phyloP scores from a whole-genome alignment of 2,113 vertebrate species.

The Xenopus tropicalis region UCB_Xtro_10.0 CM004443.2:164774001-164774500 shows the following conservation, averaged over 20 bases:
- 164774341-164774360: slow-evolving; percentile 37
- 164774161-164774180: slow-evolving; percentile 74
- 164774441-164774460: too few species aligned
- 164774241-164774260: slow-evolving; percentile 66
- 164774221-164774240: slow-evolving; percentile 69
- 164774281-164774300: slow-evolving; percentile 74
- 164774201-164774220: slow-evolving; percentile 71
- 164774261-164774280: slow-evolving; percentile 73
- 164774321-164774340: slow-evolving; percentile 62
- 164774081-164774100: slow-evolving; percentile 76
- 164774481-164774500: too few species aligned
- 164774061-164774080: slow-evolving; percentile 67
- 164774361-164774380: slow-evolving; percentile 38
- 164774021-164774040: slow-evolving; percentile 70
- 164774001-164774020: slow-evolving; percentile 68
- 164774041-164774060: slow-evolving; percentile 73
- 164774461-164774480: too few species aligned
- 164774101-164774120: slow-evolving; percentile 81
- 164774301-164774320: slow-evolving; percentile 77
- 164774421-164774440: too few species aligned
- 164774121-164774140: slow-evolving; percentile 86
- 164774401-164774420: slow-evolving; percentile 19
- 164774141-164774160: slow-evolving; percentile 75
- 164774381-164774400: slow-evolving; percentile 24
- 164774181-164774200: slow-evolving; percentile 79